A percentile compares a stretch with the other conserved stretches of the same genome.
These are phyloP conservation scores for Hyles vespertilio DNA, from an alignment of 1,140 invertebrate species.

Conservation along the genomic window DNA sequence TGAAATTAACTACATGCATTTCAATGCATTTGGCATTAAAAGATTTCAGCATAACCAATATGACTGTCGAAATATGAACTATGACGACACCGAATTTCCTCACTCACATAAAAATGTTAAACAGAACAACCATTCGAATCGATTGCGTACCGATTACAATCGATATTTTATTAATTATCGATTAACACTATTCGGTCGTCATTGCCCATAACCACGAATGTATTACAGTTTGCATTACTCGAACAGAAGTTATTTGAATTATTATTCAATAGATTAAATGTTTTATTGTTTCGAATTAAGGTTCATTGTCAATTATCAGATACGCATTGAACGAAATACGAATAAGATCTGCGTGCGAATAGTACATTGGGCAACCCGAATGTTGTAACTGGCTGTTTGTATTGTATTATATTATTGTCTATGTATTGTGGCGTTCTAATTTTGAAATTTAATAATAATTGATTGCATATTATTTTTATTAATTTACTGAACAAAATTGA, in stretches of 20 bases:
- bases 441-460: slow-evolving; percentile 33
- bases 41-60: too few species aligned
- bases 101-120: too few species aligned
- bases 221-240: slow-evolving; percentile 12
- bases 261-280: slow-evolving; percentile 7
- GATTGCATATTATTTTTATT: slow-evolving; percentile 15
- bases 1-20: too few species aligned
- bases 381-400: slow-evolving; percentile 42
- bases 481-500: neutral
- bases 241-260: neutral
- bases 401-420: slow-evolving; percentile 44
- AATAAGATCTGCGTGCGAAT: slow-evolving; percentile 40
- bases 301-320: slow-evolving; percentile 12
- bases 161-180: slow-evolving; percentile 19
- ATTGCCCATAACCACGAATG: slow-evolving; percentile 36
- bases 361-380: slow-evolving; percentile 33
- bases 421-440: slow-evolving; percentile 31
- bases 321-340: slow-evolving; percentile 9
- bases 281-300: slow-evolving; percentile 11
- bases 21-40: too few species aligned
- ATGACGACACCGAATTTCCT: slow-evolving; percentile 5
- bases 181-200: slow-evolving; percentile 23
- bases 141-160: slow-evolving; percentile 22
- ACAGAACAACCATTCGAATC: slow-evolving; percentile 8
- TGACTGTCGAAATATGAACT: slow-evolving; percentile 2